Conservation (phyloP, 2,888 invertebrate genomes). For the Parasteatoda lunata region DNA sequence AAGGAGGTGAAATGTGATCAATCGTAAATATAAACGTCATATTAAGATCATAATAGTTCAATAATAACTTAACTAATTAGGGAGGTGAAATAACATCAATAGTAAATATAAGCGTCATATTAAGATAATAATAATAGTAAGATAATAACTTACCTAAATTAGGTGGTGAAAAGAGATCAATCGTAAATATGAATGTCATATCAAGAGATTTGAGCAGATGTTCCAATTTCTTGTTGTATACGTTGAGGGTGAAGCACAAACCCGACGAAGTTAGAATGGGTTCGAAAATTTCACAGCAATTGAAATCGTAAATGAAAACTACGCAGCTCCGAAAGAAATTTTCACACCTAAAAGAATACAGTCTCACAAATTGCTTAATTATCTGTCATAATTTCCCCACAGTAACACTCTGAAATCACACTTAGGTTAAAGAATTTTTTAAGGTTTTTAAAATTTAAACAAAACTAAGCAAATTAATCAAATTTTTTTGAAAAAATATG, state of each 20-base stretch:
- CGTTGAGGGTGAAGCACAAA: conserved; percentile 11
- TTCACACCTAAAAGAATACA: conserved; percentile 7
- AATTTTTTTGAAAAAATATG: background rate
- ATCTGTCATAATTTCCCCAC: background rate
- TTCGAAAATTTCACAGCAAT: conserved; percentile 20
- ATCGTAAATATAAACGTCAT: no score
- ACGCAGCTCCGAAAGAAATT: conserved; percentile 22
- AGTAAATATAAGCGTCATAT: no score
- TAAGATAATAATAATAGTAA: no score
- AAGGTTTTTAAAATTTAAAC: background rate
- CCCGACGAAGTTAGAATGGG: conserved; percentile 19
- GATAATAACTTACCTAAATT: no score
- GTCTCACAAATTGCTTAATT: background rate
- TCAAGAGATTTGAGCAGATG: no score
- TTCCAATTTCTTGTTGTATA: no score
- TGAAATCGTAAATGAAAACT: background rate
- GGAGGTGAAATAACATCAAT: no score
- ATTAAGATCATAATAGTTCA: no score
- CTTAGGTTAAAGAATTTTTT: background rate
- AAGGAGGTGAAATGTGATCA: no score
- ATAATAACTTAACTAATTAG: no score
- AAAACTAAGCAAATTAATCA: background rate
- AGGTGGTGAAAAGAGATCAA: no score
- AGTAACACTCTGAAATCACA: background rate
- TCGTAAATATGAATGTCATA: no score